Evolutionary conservation across 2,797 vertebrate species (phyloP).

Genomic region (Peromyscus aztecus): DNA sequence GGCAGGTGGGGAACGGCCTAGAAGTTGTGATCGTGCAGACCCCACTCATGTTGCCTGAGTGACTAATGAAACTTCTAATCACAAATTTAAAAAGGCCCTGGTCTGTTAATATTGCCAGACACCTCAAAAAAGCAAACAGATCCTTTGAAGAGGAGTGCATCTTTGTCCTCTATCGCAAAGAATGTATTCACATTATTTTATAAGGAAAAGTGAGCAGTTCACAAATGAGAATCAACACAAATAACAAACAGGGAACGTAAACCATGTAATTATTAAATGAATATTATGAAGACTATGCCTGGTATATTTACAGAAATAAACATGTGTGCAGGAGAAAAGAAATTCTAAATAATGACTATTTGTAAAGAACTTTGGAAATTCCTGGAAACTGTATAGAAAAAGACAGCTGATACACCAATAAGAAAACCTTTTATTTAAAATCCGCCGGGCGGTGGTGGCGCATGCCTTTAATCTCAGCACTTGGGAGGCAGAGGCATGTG

Average conservation of each 20-base stretch:
- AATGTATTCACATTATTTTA: slow-evolving; percentile 52
- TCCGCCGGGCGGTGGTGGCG: no score
- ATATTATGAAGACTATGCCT: neutral
- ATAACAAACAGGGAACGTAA: neutral
- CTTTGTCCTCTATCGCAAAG: slow-evolving; percentile 51
- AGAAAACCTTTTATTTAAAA: neutral
- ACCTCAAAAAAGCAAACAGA: slow-evolving; percentile 33
- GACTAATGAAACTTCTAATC: neutral
- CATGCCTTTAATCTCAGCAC: no score
- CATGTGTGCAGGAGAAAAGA: neutral
- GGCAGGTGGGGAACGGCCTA: neutral
- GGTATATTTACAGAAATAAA: slow-evolving; percentile 23
- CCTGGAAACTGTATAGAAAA: neutral
- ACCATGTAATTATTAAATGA: slow-evolving; percentile 15
- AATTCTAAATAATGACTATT: slow-evolving; percentile 15
- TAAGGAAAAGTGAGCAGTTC: slow-evolving; percentile 33
- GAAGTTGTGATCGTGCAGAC: neutral
- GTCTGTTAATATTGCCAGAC: neutral
- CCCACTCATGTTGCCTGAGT: neutral
- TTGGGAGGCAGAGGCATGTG: no score
- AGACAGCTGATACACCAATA: neutral
- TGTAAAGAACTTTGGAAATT: slow-evolving; percentile 11
- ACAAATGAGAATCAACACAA: slow-evolving; percentile 34
- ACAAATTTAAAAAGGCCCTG: slow-evolving; percentile 45
- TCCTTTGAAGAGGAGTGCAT: slow-evolving; percentile 27